Percentiles rank a stretch among this genome's conserved stretches.
Conservation (phyloP, 1,140 invertebrate genomes). For the Drosophila melanica region DNA sequence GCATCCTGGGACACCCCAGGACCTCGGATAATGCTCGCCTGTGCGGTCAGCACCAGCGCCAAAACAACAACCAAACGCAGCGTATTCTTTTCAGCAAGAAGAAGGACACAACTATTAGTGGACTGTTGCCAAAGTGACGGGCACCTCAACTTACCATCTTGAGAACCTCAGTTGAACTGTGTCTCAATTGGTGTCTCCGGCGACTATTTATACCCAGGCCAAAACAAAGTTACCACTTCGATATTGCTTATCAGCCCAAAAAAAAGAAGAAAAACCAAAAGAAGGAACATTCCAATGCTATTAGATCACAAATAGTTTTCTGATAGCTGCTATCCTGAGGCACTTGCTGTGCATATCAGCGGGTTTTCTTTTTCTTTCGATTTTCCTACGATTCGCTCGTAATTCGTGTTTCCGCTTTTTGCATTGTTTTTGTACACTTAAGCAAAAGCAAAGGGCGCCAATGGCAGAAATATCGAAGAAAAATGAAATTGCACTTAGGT, state of each 20-base stretch:
- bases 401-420: conserved; percentile 17
- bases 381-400: background rate
- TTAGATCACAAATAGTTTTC: conserved; percentile 38
- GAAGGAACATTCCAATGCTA: conserved; percentile 23
- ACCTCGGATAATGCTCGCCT: conserved; percentile 8
- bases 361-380: conserved; percentile 16
- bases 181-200: background rate
- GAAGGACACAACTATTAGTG: conserved; percentile 13
- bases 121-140: background rate
- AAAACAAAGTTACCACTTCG: conserved; percentile 15
- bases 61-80: conserved; percentile 50
- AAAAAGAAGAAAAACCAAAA: background rate
- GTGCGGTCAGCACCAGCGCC: background rate
- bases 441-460: conserved; percentile 54
- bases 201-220: conserved; percentile 51
- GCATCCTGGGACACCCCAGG: background rate
- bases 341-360: conserved; percentile 18
- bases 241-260: background rate
- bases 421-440: conserved; percentile 52
- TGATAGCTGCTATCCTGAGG: conserved; percentile 19
- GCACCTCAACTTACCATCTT: conserved; percentile 63
- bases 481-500: conserved; percentile 76
- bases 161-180: conserved; percentile 61
- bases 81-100: conserved; percentile 22
- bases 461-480: conserved; percentile 61